Percentiles rank a stretch among this genome's conserved stretches.
Evolutionary conservation across 2,888 invertebrate genomes (phyloP).

Genomic region (Therioaphis trifolii): DNA sequence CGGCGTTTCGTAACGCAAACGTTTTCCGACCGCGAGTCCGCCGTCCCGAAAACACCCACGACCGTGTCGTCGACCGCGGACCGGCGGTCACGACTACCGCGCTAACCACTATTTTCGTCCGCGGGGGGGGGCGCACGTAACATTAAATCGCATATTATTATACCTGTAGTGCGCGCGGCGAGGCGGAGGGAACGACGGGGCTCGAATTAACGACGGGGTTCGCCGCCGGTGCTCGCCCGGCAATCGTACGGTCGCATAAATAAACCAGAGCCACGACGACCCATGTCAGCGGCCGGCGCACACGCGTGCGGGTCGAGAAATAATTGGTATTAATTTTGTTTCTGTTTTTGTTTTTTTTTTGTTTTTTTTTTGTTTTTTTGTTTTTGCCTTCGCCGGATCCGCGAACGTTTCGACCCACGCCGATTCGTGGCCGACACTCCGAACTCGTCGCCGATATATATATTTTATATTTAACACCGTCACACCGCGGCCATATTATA

Average conservation of each 20-base stretch:
- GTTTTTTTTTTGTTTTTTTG: no score
- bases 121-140: not conserved
- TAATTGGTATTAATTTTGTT: no score
- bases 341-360: no score
- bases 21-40: no score
- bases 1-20: no score
- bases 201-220: conserved; percentile 24
- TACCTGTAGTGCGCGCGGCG: no score
- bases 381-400: no score
- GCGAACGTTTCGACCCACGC: no score
- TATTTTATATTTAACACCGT: no score
- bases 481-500: no score
- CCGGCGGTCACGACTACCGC: not conserved
- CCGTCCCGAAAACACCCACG: not conserved
- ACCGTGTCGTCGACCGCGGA: not conserved
- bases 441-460: no score
- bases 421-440: no score
- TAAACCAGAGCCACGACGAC: conserved; percentile 12
- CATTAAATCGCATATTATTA: conserved; percentile 1
- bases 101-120: conserved; percentile 35
- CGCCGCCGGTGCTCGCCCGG: not conserved
- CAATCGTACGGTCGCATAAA: conserved; percentile 40
- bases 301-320: not conserved
- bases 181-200: not conserved
- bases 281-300: conserved; percentile 17